A percentile compares a stretch with the other conserved stretches of the same genome.
Conservation (phyloP, 2,888 invertebrate species). For the Nephrocerus scutellatus region DNA sequence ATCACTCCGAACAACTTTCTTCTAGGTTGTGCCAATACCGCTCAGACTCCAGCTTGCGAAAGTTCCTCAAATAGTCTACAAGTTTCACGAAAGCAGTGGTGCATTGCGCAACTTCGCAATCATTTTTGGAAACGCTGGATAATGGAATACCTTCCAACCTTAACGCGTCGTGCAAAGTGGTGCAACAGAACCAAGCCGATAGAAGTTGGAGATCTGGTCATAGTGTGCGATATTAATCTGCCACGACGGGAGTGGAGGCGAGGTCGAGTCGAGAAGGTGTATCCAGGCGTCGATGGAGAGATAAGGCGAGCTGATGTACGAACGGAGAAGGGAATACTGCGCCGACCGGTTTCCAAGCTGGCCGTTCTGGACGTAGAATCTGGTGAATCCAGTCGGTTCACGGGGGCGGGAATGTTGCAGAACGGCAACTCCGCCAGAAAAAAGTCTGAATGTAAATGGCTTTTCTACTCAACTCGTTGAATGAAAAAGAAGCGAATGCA, state of each 20-base stretch:
- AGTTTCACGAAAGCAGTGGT: slow-evolving; percentile 21
- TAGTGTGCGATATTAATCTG: slow-evolving; percentile 23
- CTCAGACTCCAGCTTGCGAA: neutral
- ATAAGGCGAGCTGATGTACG: slow-evolving; percentile 23
- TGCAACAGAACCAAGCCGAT: slow-evolving; percentile 10
- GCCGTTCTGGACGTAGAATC: slow-evolving; percentile 46
- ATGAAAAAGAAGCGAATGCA: no score
- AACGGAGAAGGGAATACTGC: slow-evolving; percentile 22
- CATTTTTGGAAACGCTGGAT: slow-evolving; percentile 16
- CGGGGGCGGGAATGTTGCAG: slow-evolving; percentile 12
- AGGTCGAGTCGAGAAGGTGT: slow-evolving; percentile 21
- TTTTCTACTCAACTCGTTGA: no score
- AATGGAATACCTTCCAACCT: slow-evolving; percentile 17
- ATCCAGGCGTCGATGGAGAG: slow-evolving; percentile 24
- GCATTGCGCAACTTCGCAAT: slow-evolving; percentile 12
- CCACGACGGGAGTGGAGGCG: slow-evolving; percentile 22
- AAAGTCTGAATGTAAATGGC: no score
- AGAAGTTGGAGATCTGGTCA: slow-evolving; percentile 16
- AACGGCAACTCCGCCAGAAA: no score
- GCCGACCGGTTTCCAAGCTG: slow-evolving; percentile 25
- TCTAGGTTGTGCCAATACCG: slow-evolving; percentile 2
- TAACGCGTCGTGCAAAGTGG: slow-evolving; percentile 19
- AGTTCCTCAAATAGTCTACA: neutral
- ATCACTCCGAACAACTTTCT: slow-evolving; percentile 10
- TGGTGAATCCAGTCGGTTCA: slow-evolving; percentile 19